Base-by-base conservation (phyloP, 1,140 invertebrate species). In the Drosophila busckii region DNA sequence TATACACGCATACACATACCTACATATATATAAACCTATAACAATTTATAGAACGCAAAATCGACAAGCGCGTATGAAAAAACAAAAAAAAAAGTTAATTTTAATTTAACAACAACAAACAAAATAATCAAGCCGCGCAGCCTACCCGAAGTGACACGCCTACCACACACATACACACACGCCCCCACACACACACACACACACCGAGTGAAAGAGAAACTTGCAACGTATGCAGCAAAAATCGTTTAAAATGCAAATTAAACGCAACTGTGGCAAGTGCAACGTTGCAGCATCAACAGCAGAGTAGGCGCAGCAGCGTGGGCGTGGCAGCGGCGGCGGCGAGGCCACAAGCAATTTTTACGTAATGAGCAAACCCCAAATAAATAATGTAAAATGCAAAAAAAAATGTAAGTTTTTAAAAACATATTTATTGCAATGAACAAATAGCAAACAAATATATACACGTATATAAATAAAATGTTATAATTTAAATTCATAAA, bases 161-260 rank as follows among this genome's bases (percentile, higher is more conserved):
- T 19, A n/a, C 12, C 15, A 49, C 15, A 45, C 16, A 37, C n/a
- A 12, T 4, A 40, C 22, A 32, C n/a, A 44, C 16, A 50, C 10
- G 17, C 15, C 13, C 26, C 12, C 15, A 49, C 15, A 45, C 16
- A 37, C n/a, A 12, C 7, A 40, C 22, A 32, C n/a, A 35, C 2
- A 19, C 23, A 17, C 9, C 32, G 31, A 26, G 35, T 42, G 49
- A 55, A 16, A 83, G 71, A 78, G 44, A 64, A n/a, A n/a, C n/a
- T n/a, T 84, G 78, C 70, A 84, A 68, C 76, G 78, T 78, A 58
- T 84, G 70, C 78, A 78, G 70, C 70, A 84, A 84, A 83, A 78
- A 78, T 84, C 78, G 78, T 84, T 83, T 84, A 83, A 83, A 70
- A 76, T 84, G 78, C 78, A 83, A 83, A 83, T 83, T 78, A 71